Evolutionary conservation across 2,113 vertebrate genomes (phyloP).

Genomic region (Marmota monax): DNA sequence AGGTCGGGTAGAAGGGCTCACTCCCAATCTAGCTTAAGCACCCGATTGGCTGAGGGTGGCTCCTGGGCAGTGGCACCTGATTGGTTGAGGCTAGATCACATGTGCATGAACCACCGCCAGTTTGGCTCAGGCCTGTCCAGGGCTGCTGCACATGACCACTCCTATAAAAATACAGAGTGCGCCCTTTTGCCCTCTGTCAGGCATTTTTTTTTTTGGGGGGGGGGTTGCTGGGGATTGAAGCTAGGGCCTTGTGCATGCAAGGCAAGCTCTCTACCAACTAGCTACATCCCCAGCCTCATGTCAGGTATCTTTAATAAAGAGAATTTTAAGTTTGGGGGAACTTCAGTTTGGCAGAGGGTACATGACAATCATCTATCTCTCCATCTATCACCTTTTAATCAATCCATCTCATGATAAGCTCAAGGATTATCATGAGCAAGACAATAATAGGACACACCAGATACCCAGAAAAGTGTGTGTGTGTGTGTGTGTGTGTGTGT

Average conservation of each 20-base stretch:
- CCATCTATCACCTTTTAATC: not conserved
- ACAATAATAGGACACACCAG: not conserved
- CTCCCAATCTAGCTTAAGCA: not conserved
- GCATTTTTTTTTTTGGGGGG: not conserved
- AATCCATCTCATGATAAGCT: not conserved
- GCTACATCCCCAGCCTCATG: too few relatives aligned
- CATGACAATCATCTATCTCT: not conserved
- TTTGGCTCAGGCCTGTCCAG: not conserved
- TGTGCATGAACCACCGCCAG: not conserved
- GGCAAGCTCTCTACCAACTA: too few relatives aligned
- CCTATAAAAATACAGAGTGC: not conserved
- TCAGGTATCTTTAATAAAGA: not conserved
- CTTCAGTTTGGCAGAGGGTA: not conserved
- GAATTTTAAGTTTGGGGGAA: constrained; percentile 4
- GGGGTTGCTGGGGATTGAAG: too few relatives aligned
- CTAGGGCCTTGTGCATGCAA: too few relatives aligned
- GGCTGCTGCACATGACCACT: not conserved
- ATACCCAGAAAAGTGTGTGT: not conserved
- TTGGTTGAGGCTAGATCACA: not conserved
- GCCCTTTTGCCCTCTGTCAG: not conserved
- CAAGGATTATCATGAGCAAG: not conserved
- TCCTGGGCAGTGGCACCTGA: not conserved
- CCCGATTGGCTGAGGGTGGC: too few relatives aligned
- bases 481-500: not conserved
- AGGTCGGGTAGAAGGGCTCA: not conserved